A percentile compares a stretch with the other conserved stretches of the same genome.
Evolutionary conservation across 2,113 vertebrate genomes (phyloP).

Genomic region (Casuarius casuarius): DNA sequence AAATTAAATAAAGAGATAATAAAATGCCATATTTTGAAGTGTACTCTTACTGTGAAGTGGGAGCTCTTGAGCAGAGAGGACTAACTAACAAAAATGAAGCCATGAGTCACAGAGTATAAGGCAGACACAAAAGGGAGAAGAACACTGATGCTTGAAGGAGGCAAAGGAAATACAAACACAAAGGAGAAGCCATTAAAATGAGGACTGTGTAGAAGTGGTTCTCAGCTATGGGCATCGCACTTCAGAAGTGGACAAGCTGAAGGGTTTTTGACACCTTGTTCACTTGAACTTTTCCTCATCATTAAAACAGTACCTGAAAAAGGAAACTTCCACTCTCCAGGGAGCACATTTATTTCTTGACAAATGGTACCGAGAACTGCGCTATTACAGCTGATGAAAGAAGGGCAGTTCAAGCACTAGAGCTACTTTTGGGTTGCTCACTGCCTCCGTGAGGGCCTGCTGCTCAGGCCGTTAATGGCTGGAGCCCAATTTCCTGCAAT

Average conservation of each 20-base stretch:
- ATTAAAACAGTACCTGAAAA: not conserved
- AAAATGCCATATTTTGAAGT: not conserved
- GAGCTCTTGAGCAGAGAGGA: not conserved
- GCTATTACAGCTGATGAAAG: fast-evolving
- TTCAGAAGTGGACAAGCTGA: not conserved
- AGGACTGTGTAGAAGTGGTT: not conserved
- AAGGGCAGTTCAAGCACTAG: not conserved
- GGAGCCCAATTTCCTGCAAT: not conserved
- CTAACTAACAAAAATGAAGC: constrained; percentile 19
- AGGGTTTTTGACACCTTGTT: not conserved
- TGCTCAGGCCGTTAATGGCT: not conserved
- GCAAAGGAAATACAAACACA: not conserved
- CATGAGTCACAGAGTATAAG: not conserved
- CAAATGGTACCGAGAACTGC: not conserved
- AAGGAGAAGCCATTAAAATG: not conserved
- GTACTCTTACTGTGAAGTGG: not conserved
- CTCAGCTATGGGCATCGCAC: not conserved
- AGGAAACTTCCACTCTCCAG: not conserved
- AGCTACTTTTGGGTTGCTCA: not conserved
- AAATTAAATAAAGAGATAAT: not conserved
- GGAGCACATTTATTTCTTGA: not conserved
- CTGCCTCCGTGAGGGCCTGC: not conserved
- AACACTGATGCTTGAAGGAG: not conserved
- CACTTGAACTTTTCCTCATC: not conserved
- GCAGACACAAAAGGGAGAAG: not conserved